Conservation (phyloP, 1,140 invertebrate genomes). For the Aphis gossypii region DNA sequence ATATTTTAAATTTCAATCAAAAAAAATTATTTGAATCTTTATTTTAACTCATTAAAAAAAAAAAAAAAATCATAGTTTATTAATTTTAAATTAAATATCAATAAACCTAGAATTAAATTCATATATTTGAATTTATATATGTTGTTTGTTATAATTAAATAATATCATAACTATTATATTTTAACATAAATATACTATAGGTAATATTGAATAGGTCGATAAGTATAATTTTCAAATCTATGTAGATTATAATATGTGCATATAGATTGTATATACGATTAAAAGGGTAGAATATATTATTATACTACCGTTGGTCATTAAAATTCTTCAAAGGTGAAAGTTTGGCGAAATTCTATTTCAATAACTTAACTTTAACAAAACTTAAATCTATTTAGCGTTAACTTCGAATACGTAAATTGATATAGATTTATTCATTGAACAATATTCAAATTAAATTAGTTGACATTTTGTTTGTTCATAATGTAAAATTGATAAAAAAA, state of each 20-base stretch:
- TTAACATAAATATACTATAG: background rate
- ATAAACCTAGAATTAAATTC: background rate
- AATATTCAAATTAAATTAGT: background rate
- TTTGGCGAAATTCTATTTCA: background rate
- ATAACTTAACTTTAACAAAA: background rate
- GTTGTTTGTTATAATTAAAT: background rate
- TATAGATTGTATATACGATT: background rate
- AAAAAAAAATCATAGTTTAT: background rate
- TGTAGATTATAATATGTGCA: background rate
- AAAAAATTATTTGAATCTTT: background rate
- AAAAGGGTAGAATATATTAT: conserved; percentile 28
- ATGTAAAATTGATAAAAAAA: background rate
- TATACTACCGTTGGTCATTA: background rate
- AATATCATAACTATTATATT: background rate
- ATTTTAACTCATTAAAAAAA: background rate
- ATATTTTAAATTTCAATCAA: background rate
- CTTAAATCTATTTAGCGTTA: background rate
- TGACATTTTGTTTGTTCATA: background rate
- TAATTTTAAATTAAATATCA: background rate
- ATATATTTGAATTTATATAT: background rate
- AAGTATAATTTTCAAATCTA: conserved; percentile 9
- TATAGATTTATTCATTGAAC: background rate
- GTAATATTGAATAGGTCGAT: conserved; percentile 4
- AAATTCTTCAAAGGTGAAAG: background rate
- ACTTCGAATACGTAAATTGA: background rate